Percentiles rank a stretch among this genome's conserved stretches.
Evolutionary conservation across 2,888 invertebrate species (phyloP).

Genomic region (Volucella inflata): DNA sequence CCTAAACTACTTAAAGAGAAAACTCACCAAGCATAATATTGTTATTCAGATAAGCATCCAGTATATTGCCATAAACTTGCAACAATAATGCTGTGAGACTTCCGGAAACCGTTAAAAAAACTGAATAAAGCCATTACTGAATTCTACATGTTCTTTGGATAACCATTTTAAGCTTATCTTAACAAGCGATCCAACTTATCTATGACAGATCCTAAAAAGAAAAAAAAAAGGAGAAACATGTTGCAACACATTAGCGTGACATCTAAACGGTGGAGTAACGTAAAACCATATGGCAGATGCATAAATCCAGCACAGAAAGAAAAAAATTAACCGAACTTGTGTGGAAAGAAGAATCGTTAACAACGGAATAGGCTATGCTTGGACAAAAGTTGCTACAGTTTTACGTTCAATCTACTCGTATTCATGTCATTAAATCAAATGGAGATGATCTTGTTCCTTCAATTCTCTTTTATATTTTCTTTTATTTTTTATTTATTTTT

Average conservation of each 20-base stretch:
- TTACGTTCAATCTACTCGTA: constrained; percentile 27
- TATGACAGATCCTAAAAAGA: no score
- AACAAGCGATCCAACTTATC: no score
- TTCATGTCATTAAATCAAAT: constrained; percentile 58
- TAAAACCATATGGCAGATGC: constrained; percentile 47
- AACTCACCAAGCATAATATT: no score
- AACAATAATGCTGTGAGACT: no score
- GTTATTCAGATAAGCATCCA: no score
- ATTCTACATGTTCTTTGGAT: no score
- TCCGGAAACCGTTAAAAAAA: no score
- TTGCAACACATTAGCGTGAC: constrained; percentile 22
- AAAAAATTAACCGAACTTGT: constrained; percentile 9
- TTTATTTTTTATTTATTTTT: neutral
- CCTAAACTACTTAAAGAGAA: no score
- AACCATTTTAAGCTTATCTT: no score
- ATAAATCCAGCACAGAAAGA: constrained; percentile 14
- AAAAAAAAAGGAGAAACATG: neutral
- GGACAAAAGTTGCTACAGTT: constrained; percentile 19
- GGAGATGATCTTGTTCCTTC: constrained; percentile 54
- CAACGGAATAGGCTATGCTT: constrained; percentile 25
- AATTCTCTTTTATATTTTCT: neutral
- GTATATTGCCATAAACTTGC: no score
- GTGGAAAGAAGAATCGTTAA: neutral
- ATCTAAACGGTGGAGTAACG: constrained; percentile 13
- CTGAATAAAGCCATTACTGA: no score